Conservation (phyloP, 2,797 vertebrate genomes). For the Cyprinella venusta region DNA sequence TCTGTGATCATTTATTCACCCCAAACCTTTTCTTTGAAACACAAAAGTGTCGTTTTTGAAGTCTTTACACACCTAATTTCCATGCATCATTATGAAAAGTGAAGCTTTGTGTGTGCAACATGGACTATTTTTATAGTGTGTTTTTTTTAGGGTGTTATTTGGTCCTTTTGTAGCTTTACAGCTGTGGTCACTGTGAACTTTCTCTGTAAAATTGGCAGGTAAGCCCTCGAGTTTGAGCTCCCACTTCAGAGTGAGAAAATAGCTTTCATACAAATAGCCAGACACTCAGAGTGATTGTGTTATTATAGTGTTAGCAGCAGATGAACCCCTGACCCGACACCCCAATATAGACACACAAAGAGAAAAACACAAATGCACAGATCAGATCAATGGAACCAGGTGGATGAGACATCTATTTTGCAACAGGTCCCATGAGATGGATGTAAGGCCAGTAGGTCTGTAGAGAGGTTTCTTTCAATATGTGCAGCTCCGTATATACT, state of each 20-base stretch:
- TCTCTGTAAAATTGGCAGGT: conserved; percentile 7
- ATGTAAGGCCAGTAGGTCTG: neutral
- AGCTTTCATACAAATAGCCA: conserved; percentile 25
- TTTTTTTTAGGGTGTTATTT: neutral
- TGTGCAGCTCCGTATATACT: neutral
- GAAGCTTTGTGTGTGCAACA: neutral
- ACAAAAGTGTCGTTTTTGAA: neutral
- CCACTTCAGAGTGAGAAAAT: conserved; percentile 44
- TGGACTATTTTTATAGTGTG: neutral
- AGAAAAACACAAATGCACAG: conserved; percentile 31
- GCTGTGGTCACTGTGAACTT: conserved; percentile 10
- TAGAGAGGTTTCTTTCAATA: conserved; percentile 24
- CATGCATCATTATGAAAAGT: neutral
- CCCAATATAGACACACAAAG: conserved; percentile 38
- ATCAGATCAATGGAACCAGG: conserved; percentile 16
- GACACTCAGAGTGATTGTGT: conserved; percentile 59
- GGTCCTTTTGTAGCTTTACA: conserved; percentile 13
- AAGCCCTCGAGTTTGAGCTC: conserved; percentile 21
- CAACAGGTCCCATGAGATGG: neutral
- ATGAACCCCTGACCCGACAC: conserved; percentile 23
- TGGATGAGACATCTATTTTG: conserved; percentile 18
- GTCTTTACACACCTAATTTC: neutral
- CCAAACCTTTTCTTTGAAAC: neutral
- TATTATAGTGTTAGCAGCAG: conserved; percentile 50
- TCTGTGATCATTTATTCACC: neutral